Conservation (phyloP, 2,888 invertebrate genomes). For the Sminthurinus aureus region DNA sequence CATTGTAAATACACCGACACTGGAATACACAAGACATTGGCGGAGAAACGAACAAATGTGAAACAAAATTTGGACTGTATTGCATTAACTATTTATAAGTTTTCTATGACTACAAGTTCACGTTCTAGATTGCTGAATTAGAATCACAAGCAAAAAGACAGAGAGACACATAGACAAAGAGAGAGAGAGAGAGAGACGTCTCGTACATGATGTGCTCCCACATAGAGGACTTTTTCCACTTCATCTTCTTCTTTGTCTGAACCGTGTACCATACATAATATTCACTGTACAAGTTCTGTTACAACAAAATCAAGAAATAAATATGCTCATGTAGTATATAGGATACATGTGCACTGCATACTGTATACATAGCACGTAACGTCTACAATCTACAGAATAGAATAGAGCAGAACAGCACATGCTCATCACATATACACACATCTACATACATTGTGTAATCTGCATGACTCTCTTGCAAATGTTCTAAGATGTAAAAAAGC, state of each 20-base stretch:
- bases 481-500: background rate
- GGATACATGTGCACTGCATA: background rate
- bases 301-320: background rate
- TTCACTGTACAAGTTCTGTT: background rate
- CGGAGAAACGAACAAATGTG: conserved; percentile 2
- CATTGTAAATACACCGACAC: background rate
- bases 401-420: background rate
- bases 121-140: conserved; percentile 9
- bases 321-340: conserved; percentile 6
- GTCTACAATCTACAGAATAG: background rate
- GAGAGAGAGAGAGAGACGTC: no score
- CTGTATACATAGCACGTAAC: background rate
- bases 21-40: background rate
- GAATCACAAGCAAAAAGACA: conserved; percentile 16
- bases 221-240: background rate
- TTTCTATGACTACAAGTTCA: conserved; percentile 28
- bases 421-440: background rate
- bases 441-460: background rate
- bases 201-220: background rate
- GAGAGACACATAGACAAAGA: no score
- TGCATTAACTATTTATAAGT: conserved; percentile 32
- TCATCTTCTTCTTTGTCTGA: background rate
- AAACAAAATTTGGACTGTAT: conserved; percentile 25
- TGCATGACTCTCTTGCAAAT: background rate
- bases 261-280: background rate